Evolutionary conservation across 2,888 invertebrate genomes (phyloP), one percentile per base, ranked within the genome.

Genomic region (Epinotia nisella): DNA sequence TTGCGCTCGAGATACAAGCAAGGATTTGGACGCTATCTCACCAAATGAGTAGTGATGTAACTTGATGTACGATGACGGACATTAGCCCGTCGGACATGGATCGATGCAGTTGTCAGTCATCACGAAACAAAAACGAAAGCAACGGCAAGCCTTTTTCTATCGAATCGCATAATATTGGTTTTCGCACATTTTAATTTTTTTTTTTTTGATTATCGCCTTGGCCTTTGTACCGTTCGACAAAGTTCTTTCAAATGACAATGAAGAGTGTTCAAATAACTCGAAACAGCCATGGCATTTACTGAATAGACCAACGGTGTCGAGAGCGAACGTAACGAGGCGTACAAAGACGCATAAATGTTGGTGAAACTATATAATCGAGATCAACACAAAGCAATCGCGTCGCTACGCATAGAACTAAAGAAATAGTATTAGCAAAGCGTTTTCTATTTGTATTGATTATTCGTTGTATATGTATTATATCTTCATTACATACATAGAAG

Each of bases 281-380:
- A 71, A 70, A 73, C 76, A 81, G 77, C 79, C 79, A 75, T 81
- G 80, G 81, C 79, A 80, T 82, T 81, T 79, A 72, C 76, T 61
- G 77, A 74, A 76, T 74, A 72, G 72, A 76, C 76, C 76, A 76
- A 68, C 74, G 75, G 71, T 70, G 70, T 62, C 73, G 59, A 78
- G 75, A 70, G 68, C 78, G 79, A 81, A 80, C 77, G 79, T 78
- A 79, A 78, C 76, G 75, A 80, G 79, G 76, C 78, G 80, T 80
- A 79, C 75, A 78, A 81, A 86, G 82, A 77, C 78, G 80, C 82
- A 80, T 72, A 51, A 39, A 59, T 80, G 82, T 78, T 82, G 82
- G 87, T 87, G 88, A 88, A 89, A 89, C 87, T 87, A 74, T 87
- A 74, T 78, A 85, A 85, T 86, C 82, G 86, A 86, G 88, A 88